Evolutionary conservation across 2,888 invertebrate genomes (phyloP).

Genomic region (Zeuzera pyrina): DNA sequence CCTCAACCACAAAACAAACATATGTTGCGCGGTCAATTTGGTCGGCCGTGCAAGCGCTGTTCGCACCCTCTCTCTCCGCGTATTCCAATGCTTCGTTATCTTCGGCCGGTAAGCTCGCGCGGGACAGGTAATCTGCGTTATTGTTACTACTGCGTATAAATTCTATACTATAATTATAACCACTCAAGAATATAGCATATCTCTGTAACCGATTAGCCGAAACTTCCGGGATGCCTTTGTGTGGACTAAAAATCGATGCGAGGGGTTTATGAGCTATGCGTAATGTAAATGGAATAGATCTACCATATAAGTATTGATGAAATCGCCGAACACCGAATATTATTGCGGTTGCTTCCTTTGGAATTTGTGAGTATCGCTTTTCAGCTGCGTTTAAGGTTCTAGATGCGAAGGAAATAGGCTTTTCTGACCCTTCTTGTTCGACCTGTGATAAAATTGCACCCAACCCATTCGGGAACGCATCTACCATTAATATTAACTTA

Average conservation of each 20-base stretch:
- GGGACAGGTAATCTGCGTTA: slow-evolving; percentile 1
- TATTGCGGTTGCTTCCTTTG: slow-evolving; percentile 9
- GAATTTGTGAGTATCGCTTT: slow-evolving; percentile 7
- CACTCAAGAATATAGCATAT: too few relatives aligned
- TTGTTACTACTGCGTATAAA: not conserved
- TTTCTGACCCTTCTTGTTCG: not conserved
- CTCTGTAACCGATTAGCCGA: too few relatives aligned
- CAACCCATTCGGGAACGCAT: not conserved
- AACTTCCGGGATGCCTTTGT: too few relatives aligned
- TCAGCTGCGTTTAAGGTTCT: slow-evolving; percentile 6
- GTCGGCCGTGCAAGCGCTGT: too few relatives aligned
- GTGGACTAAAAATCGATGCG: slow-evolving; percentile 4
- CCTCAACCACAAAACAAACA: too few relatives aligned
- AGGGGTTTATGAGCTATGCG: too few relatives aligned
- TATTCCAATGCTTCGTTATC: too few relatives aligned
- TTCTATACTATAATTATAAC: too few relatives aligned
- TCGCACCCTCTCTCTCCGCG: too few relatives aligned
- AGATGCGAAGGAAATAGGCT: slow-evolving; percentile 6
- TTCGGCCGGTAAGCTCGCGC: too few relatives aligned
- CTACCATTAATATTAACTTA: not conserved
- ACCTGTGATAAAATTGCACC: not conserved
- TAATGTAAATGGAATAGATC: slow-evolving; percentile 4
- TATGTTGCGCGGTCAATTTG: too few relatives aligned
- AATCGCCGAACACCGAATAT: slow-evolving; percentile 10
- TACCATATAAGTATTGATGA: slow-evolving; percentile 12